Base-by-base conservation (phyloP, 2,888 invertebrate genomes). In the Maniola hyperantus region DNA sequence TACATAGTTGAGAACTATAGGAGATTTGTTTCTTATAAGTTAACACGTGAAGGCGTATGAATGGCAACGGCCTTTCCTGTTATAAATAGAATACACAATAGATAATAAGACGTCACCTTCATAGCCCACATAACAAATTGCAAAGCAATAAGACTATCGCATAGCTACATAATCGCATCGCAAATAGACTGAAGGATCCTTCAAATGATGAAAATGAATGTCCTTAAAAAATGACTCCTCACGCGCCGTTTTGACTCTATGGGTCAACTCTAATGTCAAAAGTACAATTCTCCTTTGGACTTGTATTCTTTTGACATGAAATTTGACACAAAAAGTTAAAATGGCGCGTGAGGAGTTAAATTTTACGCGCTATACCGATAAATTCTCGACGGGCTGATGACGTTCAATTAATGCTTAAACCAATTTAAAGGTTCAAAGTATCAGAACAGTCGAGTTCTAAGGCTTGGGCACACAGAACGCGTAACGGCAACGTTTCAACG, bases 101-200 rank as follows among this genome's bases (percentile, higher is more conserved):
- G 42, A 54, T 39, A 33, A 33, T 34, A 63, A 53, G n/a, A n/a
- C n/a, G n/a, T 60, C 63, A 15, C 59, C 55, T 57, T 39, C 42
- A 39, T 10, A 57, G 57, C 57, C 57, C 57, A 18, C 57, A 57
- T 55, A 53, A 55, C 26, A 15, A 55, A 26, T 48, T 55, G 64
- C 69, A 26, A 39, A 51, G 65, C 67, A 15, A 10, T 48, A n/a
- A 61, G 54, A 58, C 44, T 83, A 67, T 82, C 82, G 83, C 84
- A 71, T 66, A 68, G 78, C 76, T 64, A 62, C 15, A 42, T 57
- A 42, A 68, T 83, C 80, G 83, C 84, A 74, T 66, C 55, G 78
- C 83, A 73, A 65, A 55, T 62, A 62, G 2, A 64, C 59, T 65
- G 84, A 88, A 87, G 87, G 87, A 89, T 88, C 88, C 88, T 87